Base-by-base conservation (phyloP, 2,797 vertebrate genomes). In the Holocentrus rufus region DNA sequence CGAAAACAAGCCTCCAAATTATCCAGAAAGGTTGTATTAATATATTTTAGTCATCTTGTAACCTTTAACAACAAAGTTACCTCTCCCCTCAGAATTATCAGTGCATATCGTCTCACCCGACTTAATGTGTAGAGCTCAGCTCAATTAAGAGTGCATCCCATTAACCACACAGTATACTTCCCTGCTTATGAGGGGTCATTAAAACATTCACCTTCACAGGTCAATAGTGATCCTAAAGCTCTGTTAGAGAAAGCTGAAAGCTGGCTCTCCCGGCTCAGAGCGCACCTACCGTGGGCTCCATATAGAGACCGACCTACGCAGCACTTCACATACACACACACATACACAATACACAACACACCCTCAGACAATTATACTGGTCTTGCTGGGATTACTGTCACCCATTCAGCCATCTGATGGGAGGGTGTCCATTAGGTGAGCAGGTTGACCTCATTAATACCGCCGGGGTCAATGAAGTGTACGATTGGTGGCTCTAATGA, bases 181-280 rank as follows among this genome's bases (percentile, higher is more conserved):
- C 84, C 81, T 77, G 77, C 80, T 82, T 71, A 89, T 80, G 65
- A 89, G 81, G 75, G 80, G 82, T 83, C 82, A 89, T 91, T 91
- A 90, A 92, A 86, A 88, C 83, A 54, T 72, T 92, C 88, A 90
- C 91, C 87, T 92, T 92, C 91, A 93, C 83, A 83, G 92, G 86
- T 92, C 91, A 91, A 74, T 88, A 82, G 90, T 83, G 83, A 85
- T 73, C 77, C 80, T 65, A 77, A 83, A 78, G 55, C 63, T 53
- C 69, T 31, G 65, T 56, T 74, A 68, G 69, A 68, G 68, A 81
- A 69, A 9, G 66, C 65, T 39, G 61, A 53, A 79, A 74, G 81
- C 59, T 61, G 63, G 60, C 73, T 73, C 83, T 31, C 54, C 80
- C 66, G 58, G 49, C 64, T 79, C 73, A 56, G 66, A 66, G 31